Evolutionary conservation across 2,113 vertebrate genomes (phyloP).

Genomic region (Alces alces): DNA sequence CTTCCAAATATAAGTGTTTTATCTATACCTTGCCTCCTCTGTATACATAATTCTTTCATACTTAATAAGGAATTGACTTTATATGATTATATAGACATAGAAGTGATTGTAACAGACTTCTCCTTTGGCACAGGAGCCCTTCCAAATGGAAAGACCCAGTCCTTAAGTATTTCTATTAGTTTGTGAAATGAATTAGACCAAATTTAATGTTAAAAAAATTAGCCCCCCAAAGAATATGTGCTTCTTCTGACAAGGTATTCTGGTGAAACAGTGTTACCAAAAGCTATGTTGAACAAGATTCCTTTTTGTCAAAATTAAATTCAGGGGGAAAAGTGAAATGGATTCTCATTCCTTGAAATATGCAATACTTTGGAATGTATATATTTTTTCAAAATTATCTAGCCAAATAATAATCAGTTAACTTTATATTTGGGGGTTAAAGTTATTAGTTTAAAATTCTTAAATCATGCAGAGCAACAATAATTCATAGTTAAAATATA

Average conservation of each 20-base stretch:
- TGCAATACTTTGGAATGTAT: neutral
- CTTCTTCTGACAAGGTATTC: neutral
- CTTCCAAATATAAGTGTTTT: conserved; percentile 25
- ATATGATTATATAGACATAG: neutral
- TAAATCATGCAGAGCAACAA: neutral
- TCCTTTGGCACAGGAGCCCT: neutral
- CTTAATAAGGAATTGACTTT: conserved; percentile 5
- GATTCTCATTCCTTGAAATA: neutral
- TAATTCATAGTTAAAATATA: neutral
- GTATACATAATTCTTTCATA: neutral
- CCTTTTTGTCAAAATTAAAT: conserved; percentile 9
- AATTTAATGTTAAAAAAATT: neutral
- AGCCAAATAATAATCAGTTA: neutral
- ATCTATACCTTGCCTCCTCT: neutral
- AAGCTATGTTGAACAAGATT: neutral
- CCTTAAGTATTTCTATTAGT: neutral
- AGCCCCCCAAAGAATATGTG: neutral
- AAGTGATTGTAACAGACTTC: neutral
- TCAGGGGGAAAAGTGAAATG: neutral
- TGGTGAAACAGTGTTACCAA: neutral
- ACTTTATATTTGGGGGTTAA: conserved; percentile 1
- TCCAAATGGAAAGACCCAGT: neutral
- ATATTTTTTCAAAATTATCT: neutral
- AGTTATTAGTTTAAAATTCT: neutral
- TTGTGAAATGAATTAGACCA: neutral